phyloP scores from a whole-genome alignment of 2,797 vertebrate species.

The Peromyscus nudipes region DNA sequence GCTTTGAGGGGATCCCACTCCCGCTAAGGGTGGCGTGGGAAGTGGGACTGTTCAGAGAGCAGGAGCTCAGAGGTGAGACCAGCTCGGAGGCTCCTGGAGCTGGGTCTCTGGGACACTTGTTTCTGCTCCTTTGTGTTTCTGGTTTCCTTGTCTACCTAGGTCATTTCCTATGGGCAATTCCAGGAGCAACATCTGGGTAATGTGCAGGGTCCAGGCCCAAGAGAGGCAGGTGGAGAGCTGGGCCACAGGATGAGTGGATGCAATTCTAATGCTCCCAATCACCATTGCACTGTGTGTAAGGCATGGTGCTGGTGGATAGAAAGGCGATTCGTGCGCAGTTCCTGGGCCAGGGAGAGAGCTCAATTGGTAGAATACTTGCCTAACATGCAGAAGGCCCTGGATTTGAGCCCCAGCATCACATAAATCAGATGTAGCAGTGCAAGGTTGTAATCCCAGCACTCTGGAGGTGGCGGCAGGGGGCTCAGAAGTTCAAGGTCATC shows the following conservation, averaged over 20 bases:
- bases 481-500: background rate
- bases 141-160: background rate
- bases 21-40: background rate
- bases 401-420: background rate
- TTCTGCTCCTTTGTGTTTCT: background rate
- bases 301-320: background rate
- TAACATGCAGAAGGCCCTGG: background rate
- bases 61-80: background rate
- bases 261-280: background rate
- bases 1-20: conserved; percentile 47
- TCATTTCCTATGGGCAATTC: background rate
- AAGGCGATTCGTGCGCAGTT: background rate
- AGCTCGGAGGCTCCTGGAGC: background rate
- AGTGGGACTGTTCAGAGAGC: background rate
- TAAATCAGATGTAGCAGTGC: background rate
- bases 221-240: background rate
- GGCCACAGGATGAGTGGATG: background rate
- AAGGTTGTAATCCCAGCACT: background rate
- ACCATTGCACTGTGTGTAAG: background rate
- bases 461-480: background rate
- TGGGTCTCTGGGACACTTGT: background rate
- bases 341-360: background rate
- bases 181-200: background rate
- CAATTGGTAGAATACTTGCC: background rate
- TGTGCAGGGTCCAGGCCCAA: background rate